phyloP scores from a whole-genome alignment of 2,797 vertebrate genomes.

The Graptemys geographica region DNA sequence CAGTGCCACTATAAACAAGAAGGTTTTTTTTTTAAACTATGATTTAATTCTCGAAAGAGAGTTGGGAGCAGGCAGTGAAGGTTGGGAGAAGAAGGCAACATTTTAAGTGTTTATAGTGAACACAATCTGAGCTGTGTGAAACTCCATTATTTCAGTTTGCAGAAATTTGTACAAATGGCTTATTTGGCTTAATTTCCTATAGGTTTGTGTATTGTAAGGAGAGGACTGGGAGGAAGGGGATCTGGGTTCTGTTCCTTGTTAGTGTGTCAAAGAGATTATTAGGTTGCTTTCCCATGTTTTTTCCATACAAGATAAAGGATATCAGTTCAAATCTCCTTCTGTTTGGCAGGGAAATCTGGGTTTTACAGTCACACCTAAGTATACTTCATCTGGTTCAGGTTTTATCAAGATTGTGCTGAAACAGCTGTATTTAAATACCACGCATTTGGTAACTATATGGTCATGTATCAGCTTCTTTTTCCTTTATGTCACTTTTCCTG shows the following conservation, averaged over 20 bases:
- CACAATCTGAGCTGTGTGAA: neutral
- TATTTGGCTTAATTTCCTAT: neutral
- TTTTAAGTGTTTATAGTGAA: neutral
- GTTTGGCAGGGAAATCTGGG: conserved; percentile 23
- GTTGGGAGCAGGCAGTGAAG: neutral
- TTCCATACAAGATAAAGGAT: neutral
- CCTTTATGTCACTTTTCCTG: too few species aligned
- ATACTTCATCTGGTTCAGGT: neutral
- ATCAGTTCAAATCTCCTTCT: neutral
- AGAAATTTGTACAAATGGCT: neutral
- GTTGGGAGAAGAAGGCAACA: neutral
- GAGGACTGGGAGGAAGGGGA: fast-evolving
- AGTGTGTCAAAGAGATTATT: neutral
- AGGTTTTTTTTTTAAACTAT: neutral
- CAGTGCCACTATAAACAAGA: neutral
- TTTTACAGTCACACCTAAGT: neutral
- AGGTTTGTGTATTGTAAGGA: neutral
- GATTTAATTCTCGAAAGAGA: neutral
- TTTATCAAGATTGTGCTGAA: neutral
- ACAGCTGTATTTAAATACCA: neutral
- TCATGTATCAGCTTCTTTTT: too few species aligned
- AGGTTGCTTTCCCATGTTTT: neutral
- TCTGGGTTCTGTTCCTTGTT: neutral
- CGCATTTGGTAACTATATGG: neutral
- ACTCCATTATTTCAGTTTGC: neutral